phyloP scores from a whole-genome alignment of 1,140 invertebrate genomes.

The Brachionus koreanus region DNA sequence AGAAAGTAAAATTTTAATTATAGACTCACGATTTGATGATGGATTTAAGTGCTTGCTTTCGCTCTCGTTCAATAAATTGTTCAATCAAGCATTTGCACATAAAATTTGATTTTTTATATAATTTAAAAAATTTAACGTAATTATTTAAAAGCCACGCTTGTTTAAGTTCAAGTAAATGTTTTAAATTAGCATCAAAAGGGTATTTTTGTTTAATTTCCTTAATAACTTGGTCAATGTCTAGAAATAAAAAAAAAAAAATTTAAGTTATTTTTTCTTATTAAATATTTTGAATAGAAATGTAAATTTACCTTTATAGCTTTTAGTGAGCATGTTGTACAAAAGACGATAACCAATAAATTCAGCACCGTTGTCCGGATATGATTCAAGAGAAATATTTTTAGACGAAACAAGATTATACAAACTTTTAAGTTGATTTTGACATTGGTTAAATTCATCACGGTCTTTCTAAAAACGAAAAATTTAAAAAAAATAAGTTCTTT shows the following conservation, averaged over 20 bases:
- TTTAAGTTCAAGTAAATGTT: slow-evolving; percentile 41
- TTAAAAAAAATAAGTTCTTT: background rate
- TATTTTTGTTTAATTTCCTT: slow-evolving; percentile 32
- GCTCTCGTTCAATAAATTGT: slow-evolving; percentile 36
- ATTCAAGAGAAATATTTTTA: slow-evolving; percentile 26
- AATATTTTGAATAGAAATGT: background rate
- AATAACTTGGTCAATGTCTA: slow-evolving; percentile 42
- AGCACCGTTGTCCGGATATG: slow-evolving; percentile 23
- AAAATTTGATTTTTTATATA: slow-evolving; percentile 44
- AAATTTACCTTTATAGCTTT: slow-evolving; percentile 27
- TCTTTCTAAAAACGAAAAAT: slow-evolving; percentile 19
- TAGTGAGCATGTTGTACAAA: slow-evolving; percentile 44
- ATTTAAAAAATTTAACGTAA: slow-evolving; percentile 43
- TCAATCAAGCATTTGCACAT: slow-evolving; percentile 35
- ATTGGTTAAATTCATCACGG: slow-evolving; percentile 43
- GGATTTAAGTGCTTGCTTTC: slow-evolving; percentile 27
- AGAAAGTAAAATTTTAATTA: background rate
- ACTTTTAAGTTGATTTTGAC: slow-evolving; percentile 44
- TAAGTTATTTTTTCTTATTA: background rate
- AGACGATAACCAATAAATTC: slow-evolving; percentile 44
- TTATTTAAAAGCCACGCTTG: slow-evolving; percentile 40
- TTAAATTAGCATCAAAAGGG: slow-evolving; percentile 11
- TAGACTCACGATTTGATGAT: slow-evolving; percentile 43
- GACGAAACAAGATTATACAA: slow-evolving; percentile 39
- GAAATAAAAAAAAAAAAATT: background rate